phyloP scores from a whole-genome alignment of 2,797 vertebrate genomes.

The Schizopygopsis pylzovi region DNA sequence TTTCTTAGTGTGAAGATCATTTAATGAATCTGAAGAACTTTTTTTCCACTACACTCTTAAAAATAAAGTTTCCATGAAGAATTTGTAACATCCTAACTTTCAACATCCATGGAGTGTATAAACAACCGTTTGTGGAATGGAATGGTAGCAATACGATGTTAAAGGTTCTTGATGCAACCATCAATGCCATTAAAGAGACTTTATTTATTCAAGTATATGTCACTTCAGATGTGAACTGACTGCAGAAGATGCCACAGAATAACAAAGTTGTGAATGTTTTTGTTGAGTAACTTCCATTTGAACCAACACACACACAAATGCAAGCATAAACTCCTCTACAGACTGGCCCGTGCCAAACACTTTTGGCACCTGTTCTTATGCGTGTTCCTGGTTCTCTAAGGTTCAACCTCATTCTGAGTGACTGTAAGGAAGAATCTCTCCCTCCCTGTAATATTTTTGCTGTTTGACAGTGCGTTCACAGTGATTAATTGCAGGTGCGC shows the following conservation, averaged over 20 bases:
- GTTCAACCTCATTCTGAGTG: background rate
- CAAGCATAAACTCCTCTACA: background rate
- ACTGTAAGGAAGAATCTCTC: background rate
- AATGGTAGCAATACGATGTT: background rate
- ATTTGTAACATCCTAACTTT: too few species aligned
- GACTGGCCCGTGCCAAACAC: background rate
- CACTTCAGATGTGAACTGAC: background rate
- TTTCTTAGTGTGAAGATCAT: background rate
- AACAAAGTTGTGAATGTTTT: conserved; percentile 10
- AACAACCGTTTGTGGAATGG: background rate
- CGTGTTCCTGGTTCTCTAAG: background rate
- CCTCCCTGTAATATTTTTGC: background rate
- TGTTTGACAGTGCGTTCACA: background rate
- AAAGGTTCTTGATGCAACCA: background rate
- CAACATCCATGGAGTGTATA: background rate
- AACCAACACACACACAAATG: background rate
- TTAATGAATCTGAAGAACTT: background rate
- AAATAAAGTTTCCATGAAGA: too few species aligned
- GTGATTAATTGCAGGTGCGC: background rate
- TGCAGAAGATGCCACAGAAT: background rate
- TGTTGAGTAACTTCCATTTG: background rate
- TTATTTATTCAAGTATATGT: background rate
- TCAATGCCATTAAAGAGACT: background rate
- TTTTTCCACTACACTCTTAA: too few species aligned
- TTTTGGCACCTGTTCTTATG: conserved; percentile 3